Percentiles rank a stretch among this genome's conserved stretches.
These are phyloP conservation scores for Drosophila burlai DNA, from an alignment of 1,140 invertebrate genomes.

Conservation along the genomic window DNA sequence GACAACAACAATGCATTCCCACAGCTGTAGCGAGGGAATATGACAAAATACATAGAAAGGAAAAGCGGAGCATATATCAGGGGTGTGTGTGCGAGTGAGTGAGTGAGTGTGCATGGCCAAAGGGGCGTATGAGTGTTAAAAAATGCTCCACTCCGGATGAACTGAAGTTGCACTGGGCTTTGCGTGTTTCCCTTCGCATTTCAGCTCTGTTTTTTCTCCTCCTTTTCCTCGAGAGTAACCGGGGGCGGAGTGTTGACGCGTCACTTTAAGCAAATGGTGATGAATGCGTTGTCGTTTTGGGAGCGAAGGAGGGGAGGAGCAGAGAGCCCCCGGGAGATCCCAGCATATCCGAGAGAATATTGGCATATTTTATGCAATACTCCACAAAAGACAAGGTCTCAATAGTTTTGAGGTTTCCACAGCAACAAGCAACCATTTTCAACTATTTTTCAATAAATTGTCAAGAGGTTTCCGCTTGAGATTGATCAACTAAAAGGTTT, in stretches of 20 bases:
- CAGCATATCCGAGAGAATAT: conserved; percentile 53
- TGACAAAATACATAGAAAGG: conserved; percentile 69
- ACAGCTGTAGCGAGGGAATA: conserved; percentile 61
- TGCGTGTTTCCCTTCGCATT: conserved; percentile 19
- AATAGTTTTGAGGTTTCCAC: conserved; percentile 49
- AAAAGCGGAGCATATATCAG: background rate
- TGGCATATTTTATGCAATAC: conserved; percentile 81
- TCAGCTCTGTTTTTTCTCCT: background rate
- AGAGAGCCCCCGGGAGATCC: background rate
- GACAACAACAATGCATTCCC: conserved; percentile 57
- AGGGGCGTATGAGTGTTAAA: conserved; percentile 81
- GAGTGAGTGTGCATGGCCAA: conserved; percentile 56
- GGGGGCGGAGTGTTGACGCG: conserved; percentile 52
- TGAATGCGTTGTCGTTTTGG: conserved; percentile 67
- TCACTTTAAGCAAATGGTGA: conserved; percentile 81
- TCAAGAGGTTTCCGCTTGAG: conserved; percentile 32
- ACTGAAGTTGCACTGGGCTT: conserved; percentile 65
- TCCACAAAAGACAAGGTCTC: conserved; percentile 53
- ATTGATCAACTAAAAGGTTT: conserved; percentile 46
- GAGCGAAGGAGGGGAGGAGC: conserved; percentile 3
- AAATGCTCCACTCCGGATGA: conserved; percentile 79
- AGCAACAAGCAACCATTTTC: conserved; percentile 28
- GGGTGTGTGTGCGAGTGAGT: conserved; percentile 14
- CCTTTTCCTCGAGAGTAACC: conserved; percentile 17
- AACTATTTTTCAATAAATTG: conserved; percentile 53